Conservation (phyloP, 1,140 invertebrate species). For the Tetramorium simillimum region DNA sequence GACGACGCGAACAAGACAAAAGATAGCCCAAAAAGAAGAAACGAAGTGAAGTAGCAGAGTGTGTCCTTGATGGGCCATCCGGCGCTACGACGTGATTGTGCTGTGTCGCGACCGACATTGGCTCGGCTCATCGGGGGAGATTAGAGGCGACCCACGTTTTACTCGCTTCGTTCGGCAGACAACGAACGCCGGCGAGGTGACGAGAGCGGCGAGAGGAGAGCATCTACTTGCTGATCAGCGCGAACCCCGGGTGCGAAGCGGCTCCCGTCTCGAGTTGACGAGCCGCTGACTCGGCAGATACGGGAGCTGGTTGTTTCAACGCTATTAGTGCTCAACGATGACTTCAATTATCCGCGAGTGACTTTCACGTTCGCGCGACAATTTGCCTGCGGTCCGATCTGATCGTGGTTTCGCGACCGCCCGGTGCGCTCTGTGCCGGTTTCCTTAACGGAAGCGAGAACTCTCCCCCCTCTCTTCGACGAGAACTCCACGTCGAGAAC, state of each 20-base stretch:
- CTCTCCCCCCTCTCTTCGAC: not conserved
- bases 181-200: slow-evolving; percentile 6
- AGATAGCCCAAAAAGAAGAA: slow-evolving; percentile 40
- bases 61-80: slow-evolving; percentile 43
- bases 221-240: slow-evolving; percentile 58
- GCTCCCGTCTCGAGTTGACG: slow-evolving; percentile 53
- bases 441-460: slow-evolving; percentile 9
- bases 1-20: not conserved
- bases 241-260: slow-evolving; percentile 40
- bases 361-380: slow-evolving; percentile 25
- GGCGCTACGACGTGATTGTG: slow-evolving; percentile 27
- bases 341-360: slow-evolving; percentile 54
- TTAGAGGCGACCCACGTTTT: slow-evolving; percentile 51
- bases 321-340: slow-evolving; percentile 42
- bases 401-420: not conserved
- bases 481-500: slow-evolving; percentile 19
- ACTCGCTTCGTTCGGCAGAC: slow-evolving; percentile 15
- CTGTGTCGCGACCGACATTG: slow-evolving; percentile 40
- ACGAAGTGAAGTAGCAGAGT: not conserved
- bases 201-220: slow-evolving; percentile 19
- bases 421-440: not conserved
- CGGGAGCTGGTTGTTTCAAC: slow-evolving; percentile 38
- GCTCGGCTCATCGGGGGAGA: slow-evolving; percentile 31
- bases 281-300: slow-evolving; percentile 29
- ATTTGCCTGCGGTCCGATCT: not conserved